A percentile compares a stretch with the other conserved stretches of the same genome.
These are phyloP conservation scores for Rafetus swinhoei DNA, from an alignment of 2,113 vertebrate species.

Conservation along the genomic window DNA sequence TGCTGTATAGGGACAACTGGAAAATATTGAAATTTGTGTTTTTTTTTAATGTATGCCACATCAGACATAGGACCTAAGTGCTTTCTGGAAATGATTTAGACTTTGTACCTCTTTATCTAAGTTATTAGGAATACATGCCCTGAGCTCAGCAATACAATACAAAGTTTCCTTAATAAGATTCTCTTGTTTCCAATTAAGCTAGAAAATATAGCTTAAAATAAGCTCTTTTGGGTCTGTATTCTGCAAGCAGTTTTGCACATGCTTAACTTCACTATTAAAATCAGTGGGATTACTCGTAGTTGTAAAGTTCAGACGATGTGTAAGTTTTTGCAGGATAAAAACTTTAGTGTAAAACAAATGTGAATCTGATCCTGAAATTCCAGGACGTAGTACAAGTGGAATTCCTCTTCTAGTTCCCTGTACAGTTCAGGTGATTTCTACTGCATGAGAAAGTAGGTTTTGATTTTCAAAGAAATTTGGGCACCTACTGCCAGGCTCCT, in stretches of 20 bases:
- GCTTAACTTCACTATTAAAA: neutral
- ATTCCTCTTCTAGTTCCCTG: neutral
- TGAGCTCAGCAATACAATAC: slow-evolving; percentile 45
- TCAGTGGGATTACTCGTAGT: neutral
- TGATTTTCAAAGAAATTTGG: neutral
- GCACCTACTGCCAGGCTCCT: neutral
- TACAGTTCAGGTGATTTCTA: neutral
- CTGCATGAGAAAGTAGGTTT: neutral
- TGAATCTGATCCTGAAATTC: neutral
- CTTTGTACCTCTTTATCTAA: neutral
- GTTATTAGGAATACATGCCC: neutral
- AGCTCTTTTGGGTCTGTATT: slow-evolving; percentile 18
- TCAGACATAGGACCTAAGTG: neutral
- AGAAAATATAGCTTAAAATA: neutral
- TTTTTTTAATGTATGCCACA: fast-evolving
- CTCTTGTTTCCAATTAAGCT: slow-evolving; percentile 34
- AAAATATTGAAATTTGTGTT: neutral
- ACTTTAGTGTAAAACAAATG: neutral
- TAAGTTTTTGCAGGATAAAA: neutral
- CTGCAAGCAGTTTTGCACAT: neutral
- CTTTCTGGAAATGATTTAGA: slow-evolving; percentile 29
- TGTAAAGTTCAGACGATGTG: neutral
- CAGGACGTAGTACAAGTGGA: neutral
- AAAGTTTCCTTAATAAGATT: slow-evolving; percentile 15
- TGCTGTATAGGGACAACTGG: neutral